A percentile compares a stretch with the other conserved stretches of the same genome.
These are phyloP conservation scores for Lasius fuliginosus DNA, from an alignment of 2,888 invertebrate genomes.

Conservation along the genomic window DNA sequence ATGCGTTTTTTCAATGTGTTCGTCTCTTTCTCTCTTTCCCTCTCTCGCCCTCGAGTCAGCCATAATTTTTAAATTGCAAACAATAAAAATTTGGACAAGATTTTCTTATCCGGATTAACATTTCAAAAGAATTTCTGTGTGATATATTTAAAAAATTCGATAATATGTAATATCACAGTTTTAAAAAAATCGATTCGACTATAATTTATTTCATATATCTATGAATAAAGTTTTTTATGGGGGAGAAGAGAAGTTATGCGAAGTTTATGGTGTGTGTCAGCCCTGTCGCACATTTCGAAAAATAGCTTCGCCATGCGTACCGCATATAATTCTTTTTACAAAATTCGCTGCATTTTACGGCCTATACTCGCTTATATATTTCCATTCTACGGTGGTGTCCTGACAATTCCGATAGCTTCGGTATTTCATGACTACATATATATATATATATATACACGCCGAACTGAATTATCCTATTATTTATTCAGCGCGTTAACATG, in stretches of 20 bases:
- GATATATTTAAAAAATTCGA: neutral
- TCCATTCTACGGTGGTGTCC: conserved; percentile 26
- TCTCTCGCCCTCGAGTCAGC: neutral
- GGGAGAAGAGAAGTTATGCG: neutral
- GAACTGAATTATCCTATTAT: conserved; percentile 48
- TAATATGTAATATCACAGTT: conserved; percentile 1
- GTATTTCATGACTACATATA: conserved; percentile 34
- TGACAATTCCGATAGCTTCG: conserved; percentile 54
- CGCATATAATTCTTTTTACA: conserved; percentile 43
- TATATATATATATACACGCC: neutral
- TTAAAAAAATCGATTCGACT: neutral
- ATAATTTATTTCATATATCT: conserved; percentile 11
- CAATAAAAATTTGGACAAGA: neutral
- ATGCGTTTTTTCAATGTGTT: neutral
- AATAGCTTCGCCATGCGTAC: conserved; percentile 26
- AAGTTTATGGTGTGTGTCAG: conserved; percentile 26
- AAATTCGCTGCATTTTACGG: conserved; percentile 52
- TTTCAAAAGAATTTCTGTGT: neutral
- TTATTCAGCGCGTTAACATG: conserved; percentile 54
- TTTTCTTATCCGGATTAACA: neutral
- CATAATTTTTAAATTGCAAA: neutral
- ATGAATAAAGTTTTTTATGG: conserved; percentile 17
- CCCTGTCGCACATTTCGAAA: conserved; percentile 28
- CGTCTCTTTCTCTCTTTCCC: too few species aligned
- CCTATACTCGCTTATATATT: conserved; percentile 46